Conservation (phyloP, 2,113 vertebrate genomes). For the Pterophyllum scalare region DNA sequence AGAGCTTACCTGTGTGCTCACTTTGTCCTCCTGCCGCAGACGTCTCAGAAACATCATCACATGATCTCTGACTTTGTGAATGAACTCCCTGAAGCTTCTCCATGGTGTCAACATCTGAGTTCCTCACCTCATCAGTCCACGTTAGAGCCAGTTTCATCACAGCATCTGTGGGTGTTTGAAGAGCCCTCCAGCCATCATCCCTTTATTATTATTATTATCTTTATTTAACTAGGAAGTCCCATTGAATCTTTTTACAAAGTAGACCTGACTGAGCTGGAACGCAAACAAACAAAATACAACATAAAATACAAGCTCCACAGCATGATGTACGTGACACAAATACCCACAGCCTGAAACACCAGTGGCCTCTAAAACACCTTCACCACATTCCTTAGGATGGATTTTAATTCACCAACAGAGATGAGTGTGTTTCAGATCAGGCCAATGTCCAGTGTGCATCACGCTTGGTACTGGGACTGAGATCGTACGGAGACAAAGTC, state of each 20-base stretch:
- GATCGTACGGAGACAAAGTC: no score
- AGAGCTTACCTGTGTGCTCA: no score
- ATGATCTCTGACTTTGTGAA: neutral
- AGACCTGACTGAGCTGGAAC: neutral
- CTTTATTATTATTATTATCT: neutral
- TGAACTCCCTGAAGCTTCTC: neutral
- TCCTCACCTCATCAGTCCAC: neutral
- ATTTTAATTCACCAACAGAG: no score
- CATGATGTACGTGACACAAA: neutral
- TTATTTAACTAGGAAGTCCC: neutral
- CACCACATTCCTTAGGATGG: neutral
- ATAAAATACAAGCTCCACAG: neutral
- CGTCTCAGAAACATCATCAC: no score
- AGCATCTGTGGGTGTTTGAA: neutral
- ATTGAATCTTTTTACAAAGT: neutral
- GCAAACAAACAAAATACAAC: neutral
- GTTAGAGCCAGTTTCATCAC: neutral
- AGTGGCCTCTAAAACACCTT: neutral
- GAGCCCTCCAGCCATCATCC: neutral
- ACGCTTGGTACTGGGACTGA: no score
- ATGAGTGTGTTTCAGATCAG: no score
- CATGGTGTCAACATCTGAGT: neutral
- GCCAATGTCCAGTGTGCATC: no score
- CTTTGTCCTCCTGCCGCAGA: neutral
- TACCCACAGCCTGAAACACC: neutral